phyloP scores from a whole-genome alignment of 2,888 invertebrate genomes.

The Hedychridium roseum region DNA sequence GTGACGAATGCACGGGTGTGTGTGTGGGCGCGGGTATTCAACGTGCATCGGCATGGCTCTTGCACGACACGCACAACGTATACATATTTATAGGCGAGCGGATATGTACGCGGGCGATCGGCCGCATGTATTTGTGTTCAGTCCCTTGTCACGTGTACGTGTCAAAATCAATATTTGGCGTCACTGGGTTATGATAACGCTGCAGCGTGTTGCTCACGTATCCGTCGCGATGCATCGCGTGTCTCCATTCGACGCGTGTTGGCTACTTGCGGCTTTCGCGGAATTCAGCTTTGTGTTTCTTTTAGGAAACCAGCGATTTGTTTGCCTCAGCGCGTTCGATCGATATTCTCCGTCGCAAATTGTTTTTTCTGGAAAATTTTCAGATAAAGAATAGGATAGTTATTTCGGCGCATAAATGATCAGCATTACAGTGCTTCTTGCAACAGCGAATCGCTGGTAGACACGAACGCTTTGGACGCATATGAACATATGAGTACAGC shows the following conservation, averaged over 20 bases:
- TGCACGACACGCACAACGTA: slow-evolving; percentile 19
- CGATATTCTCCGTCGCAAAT: too few species aligned
- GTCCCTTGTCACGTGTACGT: slow-evolving; percentile 57
- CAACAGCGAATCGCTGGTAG: too few species aligned
- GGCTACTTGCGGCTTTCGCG: slow-evolving; percentile 3
- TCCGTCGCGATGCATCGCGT: slow-evolving; percentile 7
- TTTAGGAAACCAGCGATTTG: not conserved
- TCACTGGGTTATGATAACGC: slow-evolving; percentile 63
- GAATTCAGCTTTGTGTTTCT: slow-evolving; percentile 5
- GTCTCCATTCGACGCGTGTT: slow-evolving; percentile 3
- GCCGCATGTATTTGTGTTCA: too few species aligned
- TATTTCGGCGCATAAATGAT: too few species aligned
- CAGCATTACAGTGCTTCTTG: too few species aligned
- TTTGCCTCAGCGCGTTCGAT: too few species aligned
- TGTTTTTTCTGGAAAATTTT: too few species aligned
- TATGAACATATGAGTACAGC: too few species aligned
- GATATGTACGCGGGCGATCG: slow-evolving; percentile 14
- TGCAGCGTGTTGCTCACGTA: slow-evolving; percentile 30
- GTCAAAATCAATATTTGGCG: slow-evolving; percentile 64
- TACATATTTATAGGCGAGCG: slow-evolving; percentile 8
- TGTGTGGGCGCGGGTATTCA: slow-evolving; percentile 6
- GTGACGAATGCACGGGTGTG: slow-evolving; percentile 1
- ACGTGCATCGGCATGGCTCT: slow-evolving; percentile 17
- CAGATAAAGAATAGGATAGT: too few species aligned
- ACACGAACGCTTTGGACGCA: too few species aligned